Base-by-base conservation (phyloP, 2,888 invertebrate species). In the Ctena decussata region DNA sequence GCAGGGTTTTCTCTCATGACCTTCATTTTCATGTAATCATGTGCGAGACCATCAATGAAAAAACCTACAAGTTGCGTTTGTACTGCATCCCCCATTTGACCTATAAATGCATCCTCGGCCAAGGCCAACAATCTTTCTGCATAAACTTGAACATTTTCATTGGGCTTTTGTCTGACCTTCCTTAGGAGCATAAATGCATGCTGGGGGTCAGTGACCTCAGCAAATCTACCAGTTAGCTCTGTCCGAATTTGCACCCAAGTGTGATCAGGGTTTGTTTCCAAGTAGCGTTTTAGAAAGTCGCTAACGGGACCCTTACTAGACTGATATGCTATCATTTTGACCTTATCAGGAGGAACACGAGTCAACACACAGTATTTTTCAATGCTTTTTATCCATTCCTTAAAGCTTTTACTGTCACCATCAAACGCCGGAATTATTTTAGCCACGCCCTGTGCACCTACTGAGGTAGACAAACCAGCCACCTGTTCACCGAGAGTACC, bases 191-290 rank as follows among this genome's bases (percentile, higher is more conserved):
- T 74, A 3, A 87, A n/a, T 32, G 84, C 82, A 60, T 80, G 75
- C 24, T 84, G 82, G 18, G 39, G 65, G 60, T 87, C 84, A 8
- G 72, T 60, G n/a, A 87, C 71, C n/a, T 82, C 82, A 18, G 46
- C 82, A 69, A 87, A 85, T 11, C 80, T 53, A 44, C 27, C 11
- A n/a, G n/a, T n/a, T n/a, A n/a, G n/a, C n/a, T n/a, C n/a, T n/a
- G n/a, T n/a, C n/a, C n/a, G n/a, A n/a, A n/a, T n/a, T n/a, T n/a
- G n/a, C n/a, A n/a, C n/a, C n/a, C n/a, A n/a, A n/a, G n/a, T n/a
- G n/a, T n/a, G 18, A 6, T 35, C 21, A 1, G 49, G 27, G 44
- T 78, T 46, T 32, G 65, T 30, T 41, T 57, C 75, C 1, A 81
- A 24, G 69, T 86, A 77, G 0, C 86, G 27, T 27, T 83, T 70